Evolutionary conservation across 2,113 vertebrate genomes (phyloP), one percentile per base, ranked within the genome.

Genomic region (Urocitellus parryii): DNA sequence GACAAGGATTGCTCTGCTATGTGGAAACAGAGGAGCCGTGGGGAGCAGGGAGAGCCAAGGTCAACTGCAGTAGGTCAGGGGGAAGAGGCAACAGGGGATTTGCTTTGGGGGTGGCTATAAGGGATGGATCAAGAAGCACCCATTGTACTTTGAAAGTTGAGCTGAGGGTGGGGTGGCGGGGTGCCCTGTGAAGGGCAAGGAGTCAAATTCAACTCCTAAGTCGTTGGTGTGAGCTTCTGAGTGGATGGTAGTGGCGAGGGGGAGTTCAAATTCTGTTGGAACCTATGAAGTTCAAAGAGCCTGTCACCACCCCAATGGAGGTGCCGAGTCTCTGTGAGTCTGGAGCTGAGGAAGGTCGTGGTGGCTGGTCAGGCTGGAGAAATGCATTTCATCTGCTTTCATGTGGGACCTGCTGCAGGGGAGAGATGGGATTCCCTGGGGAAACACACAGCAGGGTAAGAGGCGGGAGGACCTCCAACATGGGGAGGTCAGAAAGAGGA

Each of bases 311-410:
- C 10, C 6, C 3, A 1, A 1, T 17, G 45, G 88, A 79, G 13
- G n/a, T 8, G 10, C 13, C 42, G 25, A 5, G 29, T 63, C 5
- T 63, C 58, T 5, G 0, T 63, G 82, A 51, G n/a, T 45, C 42
- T 42, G 2, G 45, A 29, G 22, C 56, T 16, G 16, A 39, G 32
- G 34, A 4, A 17, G 42, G 72, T 2, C 34, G 0, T 0, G 16
- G 67, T 74, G 70, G 32, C 37, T 68, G 85, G 16, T 29, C 29
- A 79, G 91, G 13, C 37, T 48, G 24, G 39, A 74, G 32, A 56
- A 67, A 0, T 2, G 5, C 34, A 24, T 81, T n/a, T 84, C 67
- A 34, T 37, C 14, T 4, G 42, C n/a, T 42, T 37, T 2, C 12
- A 24, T 29, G 24, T 63, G 61, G 24, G 61, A 27, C 61, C 61